Evolutionary conservation across 2,113 vertebrate genomes (phyloP).

Genomic region (Jaculus jaculus): DNA sequence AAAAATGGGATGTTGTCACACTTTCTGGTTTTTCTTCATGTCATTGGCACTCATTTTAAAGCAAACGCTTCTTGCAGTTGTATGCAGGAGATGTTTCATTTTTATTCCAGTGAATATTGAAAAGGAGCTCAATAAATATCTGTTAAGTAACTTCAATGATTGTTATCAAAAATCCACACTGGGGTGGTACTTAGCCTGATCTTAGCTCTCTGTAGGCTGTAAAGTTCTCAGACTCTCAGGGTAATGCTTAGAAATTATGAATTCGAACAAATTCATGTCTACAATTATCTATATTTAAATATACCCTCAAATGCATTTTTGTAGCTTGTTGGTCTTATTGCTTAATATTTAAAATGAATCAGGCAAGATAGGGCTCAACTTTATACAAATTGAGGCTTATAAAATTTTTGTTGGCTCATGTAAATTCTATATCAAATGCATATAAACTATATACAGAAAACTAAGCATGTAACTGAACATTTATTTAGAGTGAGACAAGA

Average conservation of each 20-base stretch:
- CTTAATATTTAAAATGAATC: background rate
- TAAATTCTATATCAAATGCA: background rate
- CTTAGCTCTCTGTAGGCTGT: background rate
- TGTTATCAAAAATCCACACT: background rate
- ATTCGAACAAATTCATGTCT: background rate
- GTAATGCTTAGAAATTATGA: background rate
- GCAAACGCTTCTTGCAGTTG: background rate
- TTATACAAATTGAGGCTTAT: background rate
- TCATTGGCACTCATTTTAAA: background rate
- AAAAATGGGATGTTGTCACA: background rate
- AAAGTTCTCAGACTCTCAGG: background rate
- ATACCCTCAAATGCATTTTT: background rate
- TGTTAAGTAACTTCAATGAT: background rate
- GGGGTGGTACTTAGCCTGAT: background rate
- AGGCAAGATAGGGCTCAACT: background rate
- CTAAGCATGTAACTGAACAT: background rate
- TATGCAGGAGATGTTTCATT: background rate
- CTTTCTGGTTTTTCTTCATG: background rate
- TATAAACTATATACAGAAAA: constrained; percentile 11
- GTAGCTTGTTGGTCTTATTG: background rate
- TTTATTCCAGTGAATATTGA: background rate
- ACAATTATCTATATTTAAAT: background rate
- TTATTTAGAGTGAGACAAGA: constrained; percentile 9
- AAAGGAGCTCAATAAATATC: background rate
- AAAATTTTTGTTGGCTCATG: background rate